phyloP scores from a whole-genome alignment of 53 echinoderm and acorn worm genomes.

The Arbacia lixula region DNA sequence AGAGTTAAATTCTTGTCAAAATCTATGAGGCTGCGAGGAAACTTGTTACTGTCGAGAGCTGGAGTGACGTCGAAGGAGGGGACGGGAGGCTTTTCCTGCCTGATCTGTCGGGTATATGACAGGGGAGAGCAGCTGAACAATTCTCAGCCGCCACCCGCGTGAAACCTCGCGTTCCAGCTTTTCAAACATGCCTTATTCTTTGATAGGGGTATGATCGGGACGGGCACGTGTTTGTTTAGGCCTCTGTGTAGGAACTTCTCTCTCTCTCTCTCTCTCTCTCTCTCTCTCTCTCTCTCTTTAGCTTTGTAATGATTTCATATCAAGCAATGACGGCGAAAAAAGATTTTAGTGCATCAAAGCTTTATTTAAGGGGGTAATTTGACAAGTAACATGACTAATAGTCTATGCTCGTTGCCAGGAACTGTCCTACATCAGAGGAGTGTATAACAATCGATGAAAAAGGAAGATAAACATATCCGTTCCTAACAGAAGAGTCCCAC shows the following conservation, averaged over 20 bases:
- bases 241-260: neutral
- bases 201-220: conserved; percentile 37
- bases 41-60: conserved; percentile 21
- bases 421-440: too few relatives aligned
- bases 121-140: conserved; percentile 49
- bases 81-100: neutral
- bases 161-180: conserved; percentile 46
- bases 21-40: conserved; percentile 4
- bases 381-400: too few relatives aligned
- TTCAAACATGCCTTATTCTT: conserved; percentile 31
- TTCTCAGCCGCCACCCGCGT: conserved; percentile 32
- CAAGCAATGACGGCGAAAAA: too few relatives aligned
- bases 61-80: conserved; percentile 31
- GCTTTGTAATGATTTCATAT: too few relatives aligned
- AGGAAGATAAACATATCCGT: too few relatives aligned
- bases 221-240: conserved; percentile 7
- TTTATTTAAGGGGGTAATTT: too few relatives aligned
- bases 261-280: neutral
- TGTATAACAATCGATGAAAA: too few relatives aligned
- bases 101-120: conserved; percentile 35
- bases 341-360: too few relatives aligned
- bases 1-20: too few relatives aligned
- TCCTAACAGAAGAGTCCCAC: too few relatives aligned
- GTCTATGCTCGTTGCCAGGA: too few relatives aligned
- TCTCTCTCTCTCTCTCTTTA: too few relatives aligned